Base-by-base conservation (phyloP, 2,113 vertebrate genomes). In the Saiga tatarica region DNA sequence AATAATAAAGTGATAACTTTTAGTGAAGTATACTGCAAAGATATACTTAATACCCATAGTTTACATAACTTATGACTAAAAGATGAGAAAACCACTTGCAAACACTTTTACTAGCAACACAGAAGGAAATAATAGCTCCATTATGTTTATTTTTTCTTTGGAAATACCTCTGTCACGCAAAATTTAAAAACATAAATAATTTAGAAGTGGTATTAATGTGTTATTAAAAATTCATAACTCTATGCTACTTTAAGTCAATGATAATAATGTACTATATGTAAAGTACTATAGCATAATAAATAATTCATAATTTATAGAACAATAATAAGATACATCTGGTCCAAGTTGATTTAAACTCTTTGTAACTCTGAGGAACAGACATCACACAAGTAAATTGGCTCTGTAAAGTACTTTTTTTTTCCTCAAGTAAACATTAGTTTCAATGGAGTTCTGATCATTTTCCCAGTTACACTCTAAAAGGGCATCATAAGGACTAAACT, bases 401-500 rank as follows among this genome's bases (percentile, higher is more conserved):
- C 98, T 99, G 98, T 97, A 82, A 97, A 62, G 96, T 98, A 36
- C 23, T 6, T 39, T 33, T 98, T 98, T 97, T 57, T 52, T 92
- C 95, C 95, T 94, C 95, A 97, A 98, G 98, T 98, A 98, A 98
- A 98, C 98, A 98, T 97, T 98, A 98, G 97, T 98, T 98, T 98
- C 97, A 87, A 74, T 98, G 98, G 97, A 99, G 96, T 98, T 98
- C 95, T 97, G 94, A 97, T 97, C 98, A 98, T 99, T 99, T 99
- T 99, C 98, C 99, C 98, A 99, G 98, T 99, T 99, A 99, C 99
- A 99, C 99, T 99, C 99, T 99, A 99, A 99, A 99, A 99, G 14
- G 98, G 99, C 99, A 99, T 99, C 98, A 99, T 99, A 99, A 99
- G 99, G 99, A 99, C 99, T 99, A 99, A 97, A 99, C 99, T 99